A percentile compares a stretch with the other conserved stretches of the same genome.
Evolutionary conservation across 2,797 vertebrate genomes (phyloP).

Genomic region (Clarias platycephalus): DNA sequence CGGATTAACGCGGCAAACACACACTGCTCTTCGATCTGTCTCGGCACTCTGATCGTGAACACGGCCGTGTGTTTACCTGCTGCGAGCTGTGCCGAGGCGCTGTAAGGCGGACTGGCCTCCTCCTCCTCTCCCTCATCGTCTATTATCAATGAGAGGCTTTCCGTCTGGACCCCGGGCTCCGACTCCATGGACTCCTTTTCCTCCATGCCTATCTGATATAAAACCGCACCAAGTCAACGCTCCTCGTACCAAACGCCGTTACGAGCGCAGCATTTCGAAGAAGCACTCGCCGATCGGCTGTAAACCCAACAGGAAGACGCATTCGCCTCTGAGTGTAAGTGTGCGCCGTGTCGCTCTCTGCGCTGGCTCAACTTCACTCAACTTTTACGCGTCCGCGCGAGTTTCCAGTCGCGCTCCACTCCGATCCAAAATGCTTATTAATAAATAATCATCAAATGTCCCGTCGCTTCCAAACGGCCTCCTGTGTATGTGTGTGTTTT

Average conservation of each 20-base stretch:
- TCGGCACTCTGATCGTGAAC: background rate
- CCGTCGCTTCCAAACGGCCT: slow-evolving; percentile 65
- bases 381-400: slow-evolving; percentile 69
- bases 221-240: slow-evolving; percentile 30
- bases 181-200: slow-evolving; percentile 63
- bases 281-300: slow-evolving; percentile 65
- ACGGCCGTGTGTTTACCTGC: slow-evolving; percentile 68
- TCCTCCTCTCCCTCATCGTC: slow-evolving; percentile 73
- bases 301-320: slow-evolving; percentile 56
- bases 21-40: slow-evolving; percentile 49
- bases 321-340: slow-evolving; percentile 56
- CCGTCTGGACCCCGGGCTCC: slow-evolving; percentile 67
- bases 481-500: slow-evolving; percentile 71
- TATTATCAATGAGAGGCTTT: slow-evolving; percentile 78
- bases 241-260: slow-evolving; percentile 40
- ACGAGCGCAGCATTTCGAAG: slow-evolving; percentile 52
- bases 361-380: slow-evolving; percentile 68
- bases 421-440: slow-evolving; percentile 24
- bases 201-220: slow-evolving; percentile 70
- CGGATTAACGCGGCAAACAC: slow-evolving; percentile 71
- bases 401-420: slow-evolving; percentile 43
- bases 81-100: slow-evolving; percentile 60
- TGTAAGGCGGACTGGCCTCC: slow-evolving; percentile 66
- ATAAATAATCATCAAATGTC: slow-evolving; percentile 47
- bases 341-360: slow-evolving; percentile 52